Conservation (phyloP, 2,888 invertebrate genomes). For the Clepsis dumicolana region DNA sequence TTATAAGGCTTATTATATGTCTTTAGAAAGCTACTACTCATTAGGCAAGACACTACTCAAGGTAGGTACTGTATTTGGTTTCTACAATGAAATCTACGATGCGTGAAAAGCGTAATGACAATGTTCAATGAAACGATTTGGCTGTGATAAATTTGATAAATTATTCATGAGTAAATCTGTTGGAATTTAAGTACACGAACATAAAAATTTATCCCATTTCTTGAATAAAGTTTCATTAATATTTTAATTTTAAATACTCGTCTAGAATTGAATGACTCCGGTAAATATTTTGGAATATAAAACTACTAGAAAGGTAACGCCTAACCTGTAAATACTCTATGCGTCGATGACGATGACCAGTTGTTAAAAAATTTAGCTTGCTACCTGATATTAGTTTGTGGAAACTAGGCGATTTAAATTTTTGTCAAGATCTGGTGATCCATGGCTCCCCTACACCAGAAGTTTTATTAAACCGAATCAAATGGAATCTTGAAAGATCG, state of each 20-base stretch:
- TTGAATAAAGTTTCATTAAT: background rate
- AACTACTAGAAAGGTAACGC: too few relatives aligned
- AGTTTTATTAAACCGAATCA: too few relatives aligned
- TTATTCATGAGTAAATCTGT: background rate
- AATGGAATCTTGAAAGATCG: too few relatives aligned
- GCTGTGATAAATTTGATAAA: background rate
- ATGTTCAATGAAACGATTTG: background rate
- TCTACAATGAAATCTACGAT: constrained; percentile 32
- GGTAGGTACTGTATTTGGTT: background rate
- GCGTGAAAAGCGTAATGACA: background rate
- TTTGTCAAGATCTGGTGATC: too few relatives aligned
- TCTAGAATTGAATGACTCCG: too few relatives aligned
- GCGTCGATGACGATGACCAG: too few relatives aligned
- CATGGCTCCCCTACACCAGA: too few relatives aligned
- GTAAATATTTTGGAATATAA: too few relatives aligned
- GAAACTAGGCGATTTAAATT: too few relatives aligned
- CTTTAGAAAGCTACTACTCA: background rate
- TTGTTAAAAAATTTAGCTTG: too few relatives aligned
- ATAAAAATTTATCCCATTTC: background rate
- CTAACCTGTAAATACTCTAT: too few relatives aligned
- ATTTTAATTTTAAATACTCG: background rate
- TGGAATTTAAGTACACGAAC: background rate
- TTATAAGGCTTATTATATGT: background rate
- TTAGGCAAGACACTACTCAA: background rate
- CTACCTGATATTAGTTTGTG: too few relatives aligned